A percentile compares a stretch with the other conserved stretches of the same genome.
Evolutionary conservation across 2,888 invertebrate species (phyloP).

Genomic region (Plutella xylostella): DNA sequence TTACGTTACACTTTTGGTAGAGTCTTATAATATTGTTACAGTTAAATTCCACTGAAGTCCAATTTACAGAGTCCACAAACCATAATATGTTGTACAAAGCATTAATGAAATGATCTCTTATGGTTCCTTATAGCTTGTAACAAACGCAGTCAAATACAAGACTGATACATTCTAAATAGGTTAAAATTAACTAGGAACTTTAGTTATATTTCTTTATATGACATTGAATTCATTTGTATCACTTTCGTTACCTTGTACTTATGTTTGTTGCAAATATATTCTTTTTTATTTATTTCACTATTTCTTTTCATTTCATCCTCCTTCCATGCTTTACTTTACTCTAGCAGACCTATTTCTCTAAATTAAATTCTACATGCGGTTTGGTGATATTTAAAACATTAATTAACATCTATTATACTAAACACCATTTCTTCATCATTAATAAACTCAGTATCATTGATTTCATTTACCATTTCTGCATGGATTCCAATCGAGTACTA

Average conservation of each 20-base stretch:
- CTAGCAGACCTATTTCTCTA: slow-evolving; percentile 58
- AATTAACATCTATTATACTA: slow-evolving; percentile 46
- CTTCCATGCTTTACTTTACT: slow-evolving; percentile 62
- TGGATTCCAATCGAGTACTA: slow-evolving; percentile 54
- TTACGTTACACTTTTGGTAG: too few species aligned
- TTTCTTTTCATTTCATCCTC: slow-evolving; percentile 68
- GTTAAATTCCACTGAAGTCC: too few species aligned
- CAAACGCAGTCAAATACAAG: neutral
- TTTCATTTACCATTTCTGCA: slow-evolving; percentile 53
- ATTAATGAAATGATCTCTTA: slow-evolving; percentile 5
- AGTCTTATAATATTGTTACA: too few species aligned
- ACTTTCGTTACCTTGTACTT: slow-evolving; percentile 61
- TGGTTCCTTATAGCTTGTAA: slow-evolving; percentile 9
- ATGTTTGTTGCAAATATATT: slow-evolving; percentile 69
- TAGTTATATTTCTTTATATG: slow-evolving; percentile 16
- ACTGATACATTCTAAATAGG: slow-evolving; percentile 4
- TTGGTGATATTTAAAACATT: slow-evolving; percentile 19
- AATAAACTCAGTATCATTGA: slow-evolving; percentile 59
- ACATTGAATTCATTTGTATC: slow-evolving; percentile 36
- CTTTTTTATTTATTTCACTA: slow-evolving; percentile 60
- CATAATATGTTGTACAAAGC: neutral
- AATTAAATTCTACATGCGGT: slow-evolving; percentile 21
- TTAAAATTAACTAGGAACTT: neutral
- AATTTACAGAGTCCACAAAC: neutral
- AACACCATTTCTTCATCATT: slow-evolving; percentile 70